These are phyloP conservation scores for Phaonia tiefii DNA, from an alignment of 2,888 invertebrate species.

Conservation along the genomic window DNA sequence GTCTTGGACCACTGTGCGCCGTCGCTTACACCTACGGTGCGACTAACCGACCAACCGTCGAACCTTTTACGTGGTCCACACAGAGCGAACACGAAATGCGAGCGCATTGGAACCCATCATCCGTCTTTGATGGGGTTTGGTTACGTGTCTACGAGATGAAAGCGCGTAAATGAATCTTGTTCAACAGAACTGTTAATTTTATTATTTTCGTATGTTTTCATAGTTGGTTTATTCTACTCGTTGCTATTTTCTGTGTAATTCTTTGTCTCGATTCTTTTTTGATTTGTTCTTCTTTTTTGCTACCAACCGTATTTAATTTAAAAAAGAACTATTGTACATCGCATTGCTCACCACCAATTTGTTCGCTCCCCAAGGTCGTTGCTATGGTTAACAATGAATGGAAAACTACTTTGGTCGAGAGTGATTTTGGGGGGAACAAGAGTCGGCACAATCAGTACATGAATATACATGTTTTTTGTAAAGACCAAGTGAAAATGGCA, in stretches of 20 bases:
- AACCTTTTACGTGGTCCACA: too few species aligned
- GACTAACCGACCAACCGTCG: too few species aligned
- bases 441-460: conserved; percentile 8
- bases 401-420: neutral
- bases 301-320: conserved; percentile 5
- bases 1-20: too few species aligned
- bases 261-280: neutral
- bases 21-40: too few species aligned
- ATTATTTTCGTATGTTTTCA: conserved; percentile 9
- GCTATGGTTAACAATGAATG: conserved; percentile 7
- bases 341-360: neutral
- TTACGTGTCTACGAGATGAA: too few species aligned
- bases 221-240: conserved; percentile 2
- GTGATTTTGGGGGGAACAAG: conserved; percentile 14
- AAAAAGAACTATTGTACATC: neutral
- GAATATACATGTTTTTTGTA: too few species aligned
- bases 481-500: too few species aligned
- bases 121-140: too few species aligned
- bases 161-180: conserved; percentile 27
- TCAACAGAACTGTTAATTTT: conserved; percentile 39
- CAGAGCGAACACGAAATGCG: too few species aligned
- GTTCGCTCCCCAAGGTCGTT: neutral
- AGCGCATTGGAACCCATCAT: too few species aligned
- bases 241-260: too few species aligned
- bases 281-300: neutral